Evolutionary conservation across 64 coral and sea anemone species (phyloP).

Genomic region (Acropora yongei): DNA sequence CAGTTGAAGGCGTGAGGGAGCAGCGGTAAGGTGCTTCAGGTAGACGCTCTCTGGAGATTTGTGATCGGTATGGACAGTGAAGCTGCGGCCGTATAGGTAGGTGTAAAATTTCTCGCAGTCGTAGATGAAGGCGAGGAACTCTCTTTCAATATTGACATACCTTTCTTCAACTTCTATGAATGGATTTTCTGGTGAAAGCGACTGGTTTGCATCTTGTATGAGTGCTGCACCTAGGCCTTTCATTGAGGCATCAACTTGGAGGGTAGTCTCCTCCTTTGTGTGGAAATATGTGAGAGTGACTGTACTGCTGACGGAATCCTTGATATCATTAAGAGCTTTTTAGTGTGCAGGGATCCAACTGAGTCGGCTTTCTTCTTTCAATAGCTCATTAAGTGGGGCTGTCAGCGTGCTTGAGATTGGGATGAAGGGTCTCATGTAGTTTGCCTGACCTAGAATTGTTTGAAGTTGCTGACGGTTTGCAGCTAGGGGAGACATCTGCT

Average conservation of each 20-base stretch:
- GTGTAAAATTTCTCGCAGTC: not conserved
- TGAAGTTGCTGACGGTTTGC: not conserved
- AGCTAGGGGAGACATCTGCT: conserved; percentile 7
- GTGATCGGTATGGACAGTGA: not conserved
- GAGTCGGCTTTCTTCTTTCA: no score
- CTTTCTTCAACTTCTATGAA: not conserved
- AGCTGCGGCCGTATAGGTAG: not conserved
- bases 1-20: no score
- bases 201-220: not conserved
- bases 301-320: conserved; percentile 16
- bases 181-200: not conserved
- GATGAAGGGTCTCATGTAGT: not conserved
- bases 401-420: no score
- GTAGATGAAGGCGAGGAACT: not conserved
- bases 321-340: conserved; percentile 6
- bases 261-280: not conserved
- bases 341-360: no score
- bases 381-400: no score
- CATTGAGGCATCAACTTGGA: conserved; percentile 32
- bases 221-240: not conserved
- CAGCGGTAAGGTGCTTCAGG: no score
- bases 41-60: no score
- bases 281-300: conserved; percentile 29
- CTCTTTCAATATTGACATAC: not conserved
- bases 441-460: conserved; percentile 12